Base-by-base conservation (phyloP, 35 echinoderm and acorn worm genomes). In the Lytechinus pictus region DNA sequence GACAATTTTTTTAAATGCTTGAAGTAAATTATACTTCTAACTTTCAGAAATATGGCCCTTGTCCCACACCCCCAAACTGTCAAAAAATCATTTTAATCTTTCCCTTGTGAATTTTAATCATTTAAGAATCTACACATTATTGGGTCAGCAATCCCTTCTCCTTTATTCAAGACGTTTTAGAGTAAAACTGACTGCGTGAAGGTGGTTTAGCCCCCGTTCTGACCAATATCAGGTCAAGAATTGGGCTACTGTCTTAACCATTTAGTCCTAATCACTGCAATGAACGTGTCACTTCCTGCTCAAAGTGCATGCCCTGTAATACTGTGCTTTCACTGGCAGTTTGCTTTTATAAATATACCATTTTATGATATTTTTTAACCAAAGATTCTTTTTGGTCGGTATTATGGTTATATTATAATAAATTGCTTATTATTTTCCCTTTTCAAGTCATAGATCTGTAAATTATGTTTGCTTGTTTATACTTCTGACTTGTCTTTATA, bases 161-260 rank as follows among this genome's bases (percentile, higher is more conserved):
- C 21, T 79, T 24, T 8, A 79, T 1, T 3, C n/a, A 79, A 79
- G 21, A 79, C 3, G 21, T 79, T 7, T 79, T 8, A 79, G 21
- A 44, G 33, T 44, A 44, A 44, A 44, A 44, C 33, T 44, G 33
- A 44, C 19, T n/a, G 2, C n/a, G 5, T 71, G 19, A 79, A 24
- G 66, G 21, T 5, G 19, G 66, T 79, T 79, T 24, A 79, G 66
- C 66, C 66, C 66, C 19, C 66, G 19, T 24, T 79, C 66, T 79
- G 66, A 79, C 66, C 66, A 79, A 79, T 79, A 79, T 79, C 14
- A 79, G 66, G 66, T 79, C 21, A 79, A 79, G 66, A 79, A 79
- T 79, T 79, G 8, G 66, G 66, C 66, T 79, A 24, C 66, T 79
- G 66, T 79, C 66, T 24, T 79, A 79, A 79, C 19, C 16, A 79